A percentile compares a stretch with the other conserved stretches of the same genome.
These are phyloP conservation scores for Arenicola marina DNA, from an alignment of 2,888 invertebrate genomes.

Conservation along the genomic window DNA sequence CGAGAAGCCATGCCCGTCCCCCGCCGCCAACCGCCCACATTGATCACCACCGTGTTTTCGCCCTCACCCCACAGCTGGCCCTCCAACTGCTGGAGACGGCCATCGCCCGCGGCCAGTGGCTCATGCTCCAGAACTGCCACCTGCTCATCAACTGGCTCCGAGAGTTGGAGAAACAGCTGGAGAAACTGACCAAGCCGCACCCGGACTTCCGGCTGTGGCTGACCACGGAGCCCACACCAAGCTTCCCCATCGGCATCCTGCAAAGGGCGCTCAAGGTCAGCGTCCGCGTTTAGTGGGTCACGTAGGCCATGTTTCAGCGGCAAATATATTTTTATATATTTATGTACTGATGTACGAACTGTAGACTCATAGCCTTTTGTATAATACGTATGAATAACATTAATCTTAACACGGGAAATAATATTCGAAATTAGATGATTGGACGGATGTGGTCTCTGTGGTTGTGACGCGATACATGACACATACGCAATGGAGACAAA, in stretches of 20 bases:
- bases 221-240: constrained; percentile 84
- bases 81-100: constrained; percentile 60
- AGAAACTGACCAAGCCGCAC: constrained; percentile 79
- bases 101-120: constrained; percentile 76
- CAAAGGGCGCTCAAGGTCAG: constrained; percentile 78
- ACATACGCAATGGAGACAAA: too few relatives aligned
- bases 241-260: constrained; percentile 87
- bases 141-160: constrained; percentile 78
- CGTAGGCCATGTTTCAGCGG: too few relatives aligned
- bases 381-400: too few relatives aligned
- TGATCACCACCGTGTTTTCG: not conserved
- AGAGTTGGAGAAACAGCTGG: constrained; percentile 81
- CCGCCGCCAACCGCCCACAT: not conserved
- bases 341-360: too few relatives aligned
- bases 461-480: too few relatives aligned
- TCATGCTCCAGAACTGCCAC: constrained; percentile 92
- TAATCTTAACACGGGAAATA: too few relatives aligned
- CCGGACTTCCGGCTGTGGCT: constrained; percentile 91
- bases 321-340: too few relatives aligned
- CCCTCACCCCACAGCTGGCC: constrained; percentile 69
- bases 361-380: too few relatives aligned
- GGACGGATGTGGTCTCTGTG: too few relatives aligned
- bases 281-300: too few relatives aligned
- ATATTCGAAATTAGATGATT: too few relatives aligned
- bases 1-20: too few relatives aligned